A percentile compares a stretch with the other conserved stretches of the same genome.
phyloP scores from a whole-genome alignment of 2,888 invertebrate species.

The Frankliniella intonsa region DNA sequence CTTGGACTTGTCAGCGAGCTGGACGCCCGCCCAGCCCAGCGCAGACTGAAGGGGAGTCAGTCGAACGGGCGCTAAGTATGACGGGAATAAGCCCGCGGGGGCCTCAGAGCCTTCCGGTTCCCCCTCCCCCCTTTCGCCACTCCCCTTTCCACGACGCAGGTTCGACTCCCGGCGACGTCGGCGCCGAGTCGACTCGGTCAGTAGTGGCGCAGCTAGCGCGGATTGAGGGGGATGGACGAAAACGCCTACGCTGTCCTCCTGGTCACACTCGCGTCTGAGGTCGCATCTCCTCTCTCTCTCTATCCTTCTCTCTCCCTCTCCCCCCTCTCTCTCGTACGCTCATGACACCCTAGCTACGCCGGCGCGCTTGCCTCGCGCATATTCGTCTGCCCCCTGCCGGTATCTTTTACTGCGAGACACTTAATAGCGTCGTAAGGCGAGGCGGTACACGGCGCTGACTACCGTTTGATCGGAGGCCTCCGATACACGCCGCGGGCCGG shows the following conservation, averaged over 20 bases:
- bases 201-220: no score
- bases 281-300: neutral
- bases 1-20: conserved; percentile 2
- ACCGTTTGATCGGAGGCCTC: no score
- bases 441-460: no score
- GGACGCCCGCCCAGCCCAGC: neutral
- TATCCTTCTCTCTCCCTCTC: neutral
- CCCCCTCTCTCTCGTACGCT: neutral
- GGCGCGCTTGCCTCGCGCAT: no score
- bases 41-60: neutral
- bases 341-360: no score
- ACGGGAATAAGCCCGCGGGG: neutral
- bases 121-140: no score
- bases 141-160: neutral
- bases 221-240: no score
- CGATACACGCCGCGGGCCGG: neutral
- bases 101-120: neutral
- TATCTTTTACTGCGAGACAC: no score
- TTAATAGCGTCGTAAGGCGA: no score
- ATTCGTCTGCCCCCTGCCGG: no score
- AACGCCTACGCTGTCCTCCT: no score
- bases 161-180: neutral
- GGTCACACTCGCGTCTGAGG: neutral
- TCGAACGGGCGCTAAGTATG: conserved; percentile 5
- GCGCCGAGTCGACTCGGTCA: no score